These are phyloP conservation scores for Acanthosepion pharaonis DNA, from an alignment of 2,888 invertebrate genomes.

Conservation along the genomic window DNA sequence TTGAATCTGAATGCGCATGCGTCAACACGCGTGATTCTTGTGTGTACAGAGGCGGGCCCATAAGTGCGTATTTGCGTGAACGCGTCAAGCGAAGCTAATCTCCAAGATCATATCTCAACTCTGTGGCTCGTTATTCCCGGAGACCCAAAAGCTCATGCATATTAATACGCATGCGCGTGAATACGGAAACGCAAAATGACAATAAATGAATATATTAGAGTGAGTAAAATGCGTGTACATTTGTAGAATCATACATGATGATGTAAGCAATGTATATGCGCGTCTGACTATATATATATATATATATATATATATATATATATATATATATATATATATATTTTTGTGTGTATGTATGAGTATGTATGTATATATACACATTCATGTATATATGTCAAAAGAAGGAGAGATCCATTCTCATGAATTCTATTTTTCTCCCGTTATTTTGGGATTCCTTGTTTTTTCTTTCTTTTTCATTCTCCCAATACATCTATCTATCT, in stretches of 20 bases:
- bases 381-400: no score
- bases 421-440: no score
- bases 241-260: background rate
- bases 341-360: background rate
- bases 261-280: background rate
- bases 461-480: no score
- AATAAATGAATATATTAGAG: background rate
- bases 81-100: slow-evolving; percentile 1
- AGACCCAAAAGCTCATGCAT: slow-evolving; percentile 20
- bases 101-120: slow-evolving; percentile 18
- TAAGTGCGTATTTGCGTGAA: background rate
- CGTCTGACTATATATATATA: background rate
- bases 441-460: no score
- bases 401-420: no score
- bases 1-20: background rate
- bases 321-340: background rate
- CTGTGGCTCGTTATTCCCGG: background rate
- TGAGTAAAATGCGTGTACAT: background rate
- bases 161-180: background rate
- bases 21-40: background rate
- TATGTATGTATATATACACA: no score
- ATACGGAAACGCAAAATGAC: background rate
- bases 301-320: background rate
- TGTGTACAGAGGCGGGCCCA: no score
- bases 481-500: no score